Evolutionary conservation across 2,797 vertebrate species (phyloP).

Genomic region (Esox masquinongy): DNA sequence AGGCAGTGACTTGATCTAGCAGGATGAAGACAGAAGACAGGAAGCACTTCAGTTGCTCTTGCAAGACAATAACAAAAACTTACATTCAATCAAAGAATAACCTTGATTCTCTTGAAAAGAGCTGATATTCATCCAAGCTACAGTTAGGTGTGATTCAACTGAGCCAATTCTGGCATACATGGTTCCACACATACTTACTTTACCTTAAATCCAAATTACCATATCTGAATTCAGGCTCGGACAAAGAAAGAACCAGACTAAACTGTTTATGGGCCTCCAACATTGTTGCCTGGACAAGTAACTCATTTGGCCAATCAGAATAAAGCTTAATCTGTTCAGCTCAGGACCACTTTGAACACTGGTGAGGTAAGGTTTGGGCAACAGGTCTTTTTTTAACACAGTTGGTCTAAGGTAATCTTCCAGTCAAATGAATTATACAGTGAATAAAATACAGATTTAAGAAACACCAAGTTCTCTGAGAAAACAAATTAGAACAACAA

Average conservation of each 20-base stretch:
- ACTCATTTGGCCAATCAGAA: not conserved
- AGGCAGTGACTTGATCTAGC: no score
- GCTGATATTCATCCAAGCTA: no score
- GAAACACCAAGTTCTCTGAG: conserved; percentile 34
- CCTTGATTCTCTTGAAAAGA: no score
- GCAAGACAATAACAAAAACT: no score
- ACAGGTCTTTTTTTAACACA: conserved; percentile 43
- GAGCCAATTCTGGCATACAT: not conserved
- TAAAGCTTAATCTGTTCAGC: not conserved
- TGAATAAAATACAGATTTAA: conserved; percentile 57
- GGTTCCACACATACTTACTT: not conserved
- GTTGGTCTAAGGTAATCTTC: conserved; percentile 51
- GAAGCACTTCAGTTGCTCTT: no score
- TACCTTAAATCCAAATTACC: not conserved
- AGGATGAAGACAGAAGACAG: no score
- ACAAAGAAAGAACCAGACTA: not conserved
- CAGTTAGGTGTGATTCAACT: not conserved
- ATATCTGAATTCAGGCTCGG: conserved; percentile 4
- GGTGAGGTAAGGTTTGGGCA: conserved; percentile 59
- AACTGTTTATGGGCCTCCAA: conserved; percentile 15
- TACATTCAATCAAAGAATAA: no score
- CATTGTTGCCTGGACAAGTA: conserved; percentile 1
- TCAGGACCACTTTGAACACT: conserved; percentile 35
- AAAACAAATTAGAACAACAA: conserved; percentile 48
- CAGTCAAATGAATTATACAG: conserved; percentile 47